Evolutionary conservation across 1,140 invertebrate genomes (phyloP), one percentile per base, ranked within the genome.

Genomic region (Asbolus verrucosus): DNA sequence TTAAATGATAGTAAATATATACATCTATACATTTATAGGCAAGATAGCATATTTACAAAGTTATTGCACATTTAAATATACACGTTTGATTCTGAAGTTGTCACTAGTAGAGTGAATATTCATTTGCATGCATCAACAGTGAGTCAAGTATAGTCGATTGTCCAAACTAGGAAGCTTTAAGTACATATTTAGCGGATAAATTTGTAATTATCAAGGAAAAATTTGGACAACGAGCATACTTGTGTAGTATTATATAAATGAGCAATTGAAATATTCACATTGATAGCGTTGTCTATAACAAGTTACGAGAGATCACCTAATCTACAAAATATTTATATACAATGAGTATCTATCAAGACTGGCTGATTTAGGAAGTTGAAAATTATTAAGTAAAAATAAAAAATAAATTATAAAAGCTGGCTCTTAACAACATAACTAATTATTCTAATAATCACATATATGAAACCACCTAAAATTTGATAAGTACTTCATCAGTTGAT

Each of bases 11-110:
- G 36, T 43, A 43, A 43, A 65, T 65, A 80, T 80, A 73, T 79
- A 80, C 80, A 81, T 77, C 76, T 80, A 80, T 81, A 81, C 78
- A 81, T 76, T 72, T 72, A 80, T 73, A 79, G 73, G 73, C 75
- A 72, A 76, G 63, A 68, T 71, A 73, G 63, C 33, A 63, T 80
- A 79, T 81, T 75, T 79, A 80, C 77, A 81, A 75, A 78, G 77
- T 81, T 81, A 81, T 81, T 81, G 80, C 80, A 81, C 80, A 80
- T 78, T 78, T 74, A 79, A 78, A 79, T 79, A 76, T 79, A 79
- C 75, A 79, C 59, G 69, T 73, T 63, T 71, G 38, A 43, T 65
- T 39, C 24, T 41, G 41, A 65, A 46, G 15, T 38, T 41, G 33
- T 39, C 61, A 63, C 36, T 63, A 36, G 61, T 63, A 63, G 39